Evolutionary conservation across 1,140 invertebrate genomes (phyloP).

Genomic region (Dendroctonus valens): DNA sequence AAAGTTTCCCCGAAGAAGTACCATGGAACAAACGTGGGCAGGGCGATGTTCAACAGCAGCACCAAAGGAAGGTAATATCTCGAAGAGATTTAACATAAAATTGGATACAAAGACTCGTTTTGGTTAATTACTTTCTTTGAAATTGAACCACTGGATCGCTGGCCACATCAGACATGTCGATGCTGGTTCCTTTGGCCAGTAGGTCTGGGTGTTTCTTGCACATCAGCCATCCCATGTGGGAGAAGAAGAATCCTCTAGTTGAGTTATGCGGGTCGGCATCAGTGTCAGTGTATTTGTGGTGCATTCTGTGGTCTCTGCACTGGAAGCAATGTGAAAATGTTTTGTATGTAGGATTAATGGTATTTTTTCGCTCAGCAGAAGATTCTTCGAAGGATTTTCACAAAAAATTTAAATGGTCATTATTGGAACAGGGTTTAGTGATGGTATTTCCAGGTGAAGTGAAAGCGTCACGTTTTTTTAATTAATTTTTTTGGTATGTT

Average conservation of each 20-base stretch:
- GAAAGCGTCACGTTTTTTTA: too few relatives aligned
- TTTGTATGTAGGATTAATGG: neutral
- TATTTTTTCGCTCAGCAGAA: too few relatives aligned
- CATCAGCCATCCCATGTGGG: constrained; percentile 91
- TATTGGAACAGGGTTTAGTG: too few relatives aligned
- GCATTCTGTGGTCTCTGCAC: constrained; percentile 82
- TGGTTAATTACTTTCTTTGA: constrained; percentile 56
- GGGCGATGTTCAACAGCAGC: constrained; percentile 66
- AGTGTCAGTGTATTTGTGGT: constrained; percentile 90
- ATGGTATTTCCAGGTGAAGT: too few relatives aligned
- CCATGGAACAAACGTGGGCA: constrained; percentile 72
- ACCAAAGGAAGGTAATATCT: constrained; percentile 73
- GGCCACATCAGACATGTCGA: constrained; percentile 79
- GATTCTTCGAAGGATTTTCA: too few relatives aligned
- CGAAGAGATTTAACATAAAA: constrained; percentile 14
- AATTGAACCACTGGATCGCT: constrained; percentile 69
- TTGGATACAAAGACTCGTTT: neutral
- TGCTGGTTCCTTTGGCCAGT: constrained; percentile 68
- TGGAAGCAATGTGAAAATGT: constrained; percentile 46
- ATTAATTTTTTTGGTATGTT: too few relatives aligned
- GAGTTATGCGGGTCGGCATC: constrained; percentile 90
- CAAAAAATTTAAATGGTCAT: too few relatives aligned
- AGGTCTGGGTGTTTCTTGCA: constrained; percentile 84
- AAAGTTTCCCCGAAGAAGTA: constrained; percentile 57
- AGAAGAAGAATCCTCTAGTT: constrained; percentile 85